Percentiles rank a stretch among this genome's conserved stretches.
Evolutionary conservation across 2,797 vertebrate species (phyloP).

Genomic region (Etheostoma perlongum): DNA sequence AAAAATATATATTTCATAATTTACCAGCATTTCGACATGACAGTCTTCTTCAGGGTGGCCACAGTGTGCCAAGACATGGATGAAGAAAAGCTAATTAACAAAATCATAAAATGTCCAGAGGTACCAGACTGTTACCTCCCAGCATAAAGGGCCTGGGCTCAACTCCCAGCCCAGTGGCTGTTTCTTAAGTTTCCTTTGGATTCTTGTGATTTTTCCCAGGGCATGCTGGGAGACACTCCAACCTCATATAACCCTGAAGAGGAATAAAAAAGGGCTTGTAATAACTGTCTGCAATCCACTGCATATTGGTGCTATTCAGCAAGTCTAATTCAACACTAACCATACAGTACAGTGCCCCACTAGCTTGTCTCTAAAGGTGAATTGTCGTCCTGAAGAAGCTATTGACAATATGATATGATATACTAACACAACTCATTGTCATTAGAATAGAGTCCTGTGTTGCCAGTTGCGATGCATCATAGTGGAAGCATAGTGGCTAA

Average conservation of each 20-base stretch:
- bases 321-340: background rate
- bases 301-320: background rate
- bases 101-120: slow-evolving; percentile 38
- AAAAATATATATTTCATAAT: no score
- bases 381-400: slow-evolving; percentile 11
- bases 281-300: background rate
- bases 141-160: slow-evolving; percentile 13
- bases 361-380: background rate
- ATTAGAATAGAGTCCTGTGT: background rate
- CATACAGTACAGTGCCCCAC: background rate
- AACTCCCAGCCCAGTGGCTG: slow-evolving; percentile 13
- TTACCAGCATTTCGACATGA: no score
- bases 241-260: background rate
- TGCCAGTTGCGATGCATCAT: background rate
- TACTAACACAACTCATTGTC: slow-evolving; percentile 1
- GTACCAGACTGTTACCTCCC: slow-evolving; percentile 19
- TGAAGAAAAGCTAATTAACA: slow-evolving; percentile 51
- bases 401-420: slow-evolving; percentile 21
- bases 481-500: slow-evolving; percentile 3
- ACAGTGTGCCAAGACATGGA: slow-evolving; percentile 32
- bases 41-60: slow-evolving; percentile 21
- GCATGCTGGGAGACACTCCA: slow-evolving; percentile 24
- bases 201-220: slow-evolving; percentile 9
- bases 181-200: slow-evolving; percentile 15
- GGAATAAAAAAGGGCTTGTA: background rate